phyloP scores from a whole-genome alignment of 2,797 vertebrate species.

The Crenuchus spilurus region DNA sequence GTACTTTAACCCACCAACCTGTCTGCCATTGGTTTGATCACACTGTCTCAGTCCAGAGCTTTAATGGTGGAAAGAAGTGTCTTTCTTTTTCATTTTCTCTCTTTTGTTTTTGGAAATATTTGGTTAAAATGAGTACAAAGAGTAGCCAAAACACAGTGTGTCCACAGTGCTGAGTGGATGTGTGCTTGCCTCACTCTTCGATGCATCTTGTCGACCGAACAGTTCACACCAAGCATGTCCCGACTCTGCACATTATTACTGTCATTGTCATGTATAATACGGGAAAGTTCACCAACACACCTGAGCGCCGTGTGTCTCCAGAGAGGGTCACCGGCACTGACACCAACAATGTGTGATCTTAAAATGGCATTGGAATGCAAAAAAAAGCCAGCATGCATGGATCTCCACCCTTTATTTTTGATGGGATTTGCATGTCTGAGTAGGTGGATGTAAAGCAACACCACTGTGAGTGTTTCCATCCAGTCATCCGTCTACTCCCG shows the following conservation, averaged over 20 bases:
- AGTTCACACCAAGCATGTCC: too few species aligned
- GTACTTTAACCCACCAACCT: conserved; percentile 43
- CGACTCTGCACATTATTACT: conserved; percentile 26
- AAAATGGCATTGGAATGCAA: conserved; percentile 63
- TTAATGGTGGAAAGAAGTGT: conserved; percentile 5
- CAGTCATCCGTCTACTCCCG: neutral
- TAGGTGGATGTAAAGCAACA: conserved; percentile 3
- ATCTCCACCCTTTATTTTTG: conserved; percentile 3
- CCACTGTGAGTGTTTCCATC: neutral
- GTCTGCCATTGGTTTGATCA: conserved; percentile 48
- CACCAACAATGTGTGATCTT: conserved; percentile 45
- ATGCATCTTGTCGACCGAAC: conserved; percentile 43
- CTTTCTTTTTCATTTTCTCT: conserved; percentile 6
- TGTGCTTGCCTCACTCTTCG: conserved; percentile 44
- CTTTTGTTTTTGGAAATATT: conserved; percentile 9
- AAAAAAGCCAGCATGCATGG: conserved; percentile 52
- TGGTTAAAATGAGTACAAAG: neutral
- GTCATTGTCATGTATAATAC: conserved; percentile 27
- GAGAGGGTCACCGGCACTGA: conserved; percentile 6
- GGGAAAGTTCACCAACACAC: conserved; percentile 6
- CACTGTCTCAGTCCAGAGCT: conserved; percentile 19
- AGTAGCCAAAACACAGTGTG: conserved; percentile 11
- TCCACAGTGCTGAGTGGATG: conserved; percentile 42
- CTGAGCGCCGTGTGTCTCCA: neutral
- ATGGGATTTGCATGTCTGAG: conserved; percentile 22